Conservation (phyloP, 2,113 vertebrate species). For the Datnioides undecimradiatus region DNA sequence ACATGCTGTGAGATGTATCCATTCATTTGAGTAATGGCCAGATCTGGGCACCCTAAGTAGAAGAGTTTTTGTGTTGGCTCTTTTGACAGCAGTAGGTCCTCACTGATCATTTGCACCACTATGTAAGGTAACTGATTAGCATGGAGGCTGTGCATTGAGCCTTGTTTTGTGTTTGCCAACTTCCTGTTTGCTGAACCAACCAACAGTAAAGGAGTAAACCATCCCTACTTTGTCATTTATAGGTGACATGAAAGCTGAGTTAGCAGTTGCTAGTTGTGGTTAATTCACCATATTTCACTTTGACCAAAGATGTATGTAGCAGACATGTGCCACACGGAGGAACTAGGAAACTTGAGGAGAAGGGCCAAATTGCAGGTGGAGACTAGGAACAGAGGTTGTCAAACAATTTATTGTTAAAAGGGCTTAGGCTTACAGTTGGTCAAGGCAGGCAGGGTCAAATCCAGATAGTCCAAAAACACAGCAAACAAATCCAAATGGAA, state of each 20-base stretch:
- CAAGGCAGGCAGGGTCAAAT: no score
- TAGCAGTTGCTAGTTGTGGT: background rate
- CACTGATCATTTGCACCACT: background rate
- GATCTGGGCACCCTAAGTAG: background rate
- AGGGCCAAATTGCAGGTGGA: no score
- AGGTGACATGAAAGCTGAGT: background rate
- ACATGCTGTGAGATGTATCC: background rate
- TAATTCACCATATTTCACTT: background rate
- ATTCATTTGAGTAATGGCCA: background rate
- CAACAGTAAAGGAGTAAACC: background rate
- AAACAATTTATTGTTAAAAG: no score
- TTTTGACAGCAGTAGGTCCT: background rate
- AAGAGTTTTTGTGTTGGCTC: constrained; percentile 28
- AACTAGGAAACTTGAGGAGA: no score
- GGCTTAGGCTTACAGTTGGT: no score
- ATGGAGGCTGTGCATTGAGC: background rate
- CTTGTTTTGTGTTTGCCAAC: background rate
- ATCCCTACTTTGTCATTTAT: no score
- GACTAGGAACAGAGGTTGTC: no score
- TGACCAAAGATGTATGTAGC: background rate
- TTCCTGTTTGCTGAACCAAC: background rate
- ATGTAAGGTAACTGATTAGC: constrained; percentile 7
- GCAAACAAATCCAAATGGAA: no score
- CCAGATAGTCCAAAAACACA: no score
- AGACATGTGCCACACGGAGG: no score